Conservation (phyloP, 1,140 invertebrate species). For the Drusus annulatus region DNA sequence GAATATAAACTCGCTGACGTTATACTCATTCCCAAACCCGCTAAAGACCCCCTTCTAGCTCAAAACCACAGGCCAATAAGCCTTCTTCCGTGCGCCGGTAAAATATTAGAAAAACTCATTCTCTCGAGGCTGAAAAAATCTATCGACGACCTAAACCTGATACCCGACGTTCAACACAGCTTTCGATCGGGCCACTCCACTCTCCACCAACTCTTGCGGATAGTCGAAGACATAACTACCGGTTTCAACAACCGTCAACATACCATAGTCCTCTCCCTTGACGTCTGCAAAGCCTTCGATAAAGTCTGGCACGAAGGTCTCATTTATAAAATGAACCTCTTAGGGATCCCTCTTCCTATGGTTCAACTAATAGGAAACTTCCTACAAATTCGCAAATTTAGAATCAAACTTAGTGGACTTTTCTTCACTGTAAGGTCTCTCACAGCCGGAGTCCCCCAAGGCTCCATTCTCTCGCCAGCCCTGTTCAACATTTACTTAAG, state of each 20-base stretch:
- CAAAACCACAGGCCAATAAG: slow-evolving; percentile 16
- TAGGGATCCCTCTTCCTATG: background rate
- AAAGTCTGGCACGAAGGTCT: background rate
- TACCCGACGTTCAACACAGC: background rate
- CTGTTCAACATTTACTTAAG: background rate
- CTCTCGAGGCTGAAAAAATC: too few species aligned
- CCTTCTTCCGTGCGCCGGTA: background rate
- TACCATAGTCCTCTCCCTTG: background rate
- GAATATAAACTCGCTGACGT: background rate
- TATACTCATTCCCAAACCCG: slow-evolving; percentile 16
- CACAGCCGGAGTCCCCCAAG: background rate
- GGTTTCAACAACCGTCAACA: background rate
- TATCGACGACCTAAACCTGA: background rate
- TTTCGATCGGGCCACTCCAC: background rate
- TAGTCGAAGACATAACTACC: background rate
- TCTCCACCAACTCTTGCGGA: background rate
- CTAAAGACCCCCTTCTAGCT: background rate
- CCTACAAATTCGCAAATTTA: background rate
- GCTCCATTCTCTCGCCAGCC: background rate
- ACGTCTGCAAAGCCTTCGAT: background rate
- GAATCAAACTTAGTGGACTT: background rate
- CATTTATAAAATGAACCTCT: background rate
- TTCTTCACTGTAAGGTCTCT: too few species aligned
- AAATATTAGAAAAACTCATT: slow-evolving; percentile 1
- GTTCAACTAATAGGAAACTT: background rate